Evolutionary conservation across 2,888 invertebrate genomes (phyloP).

Genomic region (Dryobota labecula): DNA sequence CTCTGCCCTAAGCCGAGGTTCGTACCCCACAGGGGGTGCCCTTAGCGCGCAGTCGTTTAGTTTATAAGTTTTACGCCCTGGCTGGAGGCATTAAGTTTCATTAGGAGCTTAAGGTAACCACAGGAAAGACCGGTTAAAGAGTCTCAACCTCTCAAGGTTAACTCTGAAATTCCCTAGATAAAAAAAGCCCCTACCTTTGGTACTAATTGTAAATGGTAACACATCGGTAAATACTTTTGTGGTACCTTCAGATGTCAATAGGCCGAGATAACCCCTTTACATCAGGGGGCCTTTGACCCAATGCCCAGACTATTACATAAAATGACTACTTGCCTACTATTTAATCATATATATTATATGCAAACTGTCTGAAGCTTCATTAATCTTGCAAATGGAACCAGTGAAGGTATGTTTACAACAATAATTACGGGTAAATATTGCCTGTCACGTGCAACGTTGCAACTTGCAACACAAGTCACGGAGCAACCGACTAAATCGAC

Average conservation of each 20-base stretch:
- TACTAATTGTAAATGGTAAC: not conserved
- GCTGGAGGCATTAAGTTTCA: too few species aligned
- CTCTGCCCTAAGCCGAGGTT: too few species aligned
- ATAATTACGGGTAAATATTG: slow-evolving; percentile 41
- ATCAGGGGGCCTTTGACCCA: slow-evolving; percentile 19
- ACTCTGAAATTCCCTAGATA: too few species aligned
- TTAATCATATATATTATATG: slow-evolving; percentile 8
- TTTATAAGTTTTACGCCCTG: too few species aligned
- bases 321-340: not conserved
- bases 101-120: too few species aligned
- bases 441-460: slow-evolving; percentile 36
- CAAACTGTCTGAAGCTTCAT: slow-evolving; percentile 18
- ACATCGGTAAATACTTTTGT: slow-evolving; percentile 4
- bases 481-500: slow-evolving; percentile 29
- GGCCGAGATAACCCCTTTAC: not conserved
- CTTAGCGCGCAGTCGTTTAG: too few species aligned
- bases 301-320: slow-evolving; percentile 22
- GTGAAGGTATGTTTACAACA: slow-evolving; percentile 28
- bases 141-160: too few species aligned
- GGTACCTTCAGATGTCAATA: slow-evolving; percentile 5
- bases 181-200: too few species aligned
- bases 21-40: too few species aligned
- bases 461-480: slow-evolving; percentile 51
- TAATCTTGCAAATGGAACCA: slow-evolving; percentile 35
- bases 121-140: too few species aligned